Evolutionary conservation across 2,797 vertebrate genomes (phyloP), one percentile per base, ranked within the genome.

Genomic region (Enteromius afrohamiltoni): DNA sequence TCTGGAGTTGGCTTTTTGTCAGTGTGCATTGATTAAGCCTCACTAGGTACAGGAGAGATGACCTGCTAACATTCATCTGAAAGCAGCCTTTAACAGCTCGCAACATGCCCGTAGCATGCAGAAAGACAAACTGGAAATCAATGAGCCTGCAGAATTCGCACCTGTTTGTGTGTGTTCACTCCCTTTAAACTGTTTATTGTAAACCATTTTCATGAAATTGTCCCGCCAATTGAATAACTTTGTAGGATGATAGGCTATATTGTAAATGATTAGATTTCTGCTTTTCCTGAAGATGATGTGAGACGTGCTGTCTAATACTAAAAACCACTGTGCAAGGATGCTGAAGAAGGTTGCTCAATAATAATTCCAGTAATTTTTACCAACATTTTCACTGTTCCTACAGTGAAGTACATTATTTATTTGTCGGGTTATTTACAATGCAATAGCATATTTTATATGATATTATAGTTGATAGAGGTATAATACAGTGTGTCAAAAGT

Each of bases 11-110:
- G 73, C 78, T 81, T 81, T 84, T 81, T 83, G 58, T 81, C 78
- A 58, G 73, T 65, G 73, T 81, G 9, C 58, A 86, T 86, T 77
- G 82, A 86, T 84, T 84, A 80, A 68, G 71, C 80, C 77, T 83
- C 73, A 70, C 37, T 71, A 79, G 67, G 65, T 71, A 81, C 65
- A 70, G 75, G 53, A 42, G 37, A 75, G 70, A 75, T 21, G 53
- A 34, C 16, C 73, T 71, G 79, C 60, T 76, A 78, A 60, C 67
- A 45, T 42, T 68, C 71, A 83, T 82, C 62, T 58, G 47, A 78
- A 75, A 49, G 69, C 83, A 77, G 47, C 19, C 65, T 17, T 82
- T 78, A 86, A 85, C 67, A 65, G 82, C 58, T 77, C 62, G 13
- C 34, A 37, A 65, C 53, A 74, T 58, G 47, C 65, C 71, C 47